Percentiles rank a stretch among this genome's conserved stretches.
Conservation (phyloP, 35 echinoderm and acorn worm species). For the Apostichopus japonicus region DNA sequence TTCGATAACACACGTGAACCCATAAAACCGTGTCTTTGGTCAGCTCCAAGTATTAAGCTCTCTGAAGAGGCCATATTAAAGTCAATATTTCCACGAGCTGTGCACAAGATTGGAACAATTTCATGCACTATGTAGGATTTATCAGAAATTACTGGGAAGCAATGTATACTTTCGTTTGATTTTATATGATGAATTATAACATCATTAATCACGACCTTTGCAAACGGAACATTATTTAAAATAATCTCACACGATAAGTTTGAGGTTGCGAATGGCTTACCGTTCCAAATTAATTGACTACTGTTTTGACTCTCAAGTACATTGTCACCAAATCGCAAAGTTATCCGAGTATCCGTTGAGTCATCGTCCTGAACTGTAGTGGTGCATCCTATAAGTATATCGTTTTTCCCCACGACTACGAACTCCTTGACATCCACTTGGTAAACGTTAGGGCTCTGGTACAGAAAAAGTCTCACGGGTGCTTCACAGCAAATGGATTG, state of each 20-base stretch:
- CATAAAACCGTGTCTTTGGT: not conserved
- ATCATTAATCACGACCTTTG: not conserved
- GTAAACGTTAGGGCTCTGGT: not conserved
- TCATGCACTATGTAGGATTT: not conserved
- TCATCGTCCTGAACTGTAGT: not conserved
- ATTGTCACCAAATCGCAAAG: not conserved
- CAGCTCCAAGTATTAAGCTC: not conserved
- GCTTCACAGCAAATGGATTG: not conserved
- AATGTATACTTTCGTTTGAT: not conserved
- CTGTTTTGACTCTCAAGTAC: not conserved
- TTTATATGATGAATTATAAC: not conserved
- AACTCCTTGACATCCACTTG: not conserved
- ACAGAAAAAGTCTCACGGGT: not conserved
- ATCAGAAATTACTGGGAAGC: not conserved
- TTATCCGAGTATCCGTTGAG: not conserved
- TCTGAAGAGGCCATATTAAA: not conserved
- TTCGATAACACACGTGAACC: not conserved
- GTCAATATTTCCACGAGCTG: not conserved
- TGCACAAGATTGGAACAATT: not conserved
- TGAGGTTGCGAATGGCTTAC: not conserved
- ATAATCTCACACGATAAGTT: not conserved
- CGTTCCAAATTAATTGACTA: not conserved
- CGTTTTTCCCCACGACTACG: not conserved
- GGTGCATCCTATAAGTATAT: not conserved
- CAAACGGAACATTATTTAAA: not conserved